Conservation (phyloP, 1,140 invertebrate species). For the Aphidius gifuensis region DNA sequence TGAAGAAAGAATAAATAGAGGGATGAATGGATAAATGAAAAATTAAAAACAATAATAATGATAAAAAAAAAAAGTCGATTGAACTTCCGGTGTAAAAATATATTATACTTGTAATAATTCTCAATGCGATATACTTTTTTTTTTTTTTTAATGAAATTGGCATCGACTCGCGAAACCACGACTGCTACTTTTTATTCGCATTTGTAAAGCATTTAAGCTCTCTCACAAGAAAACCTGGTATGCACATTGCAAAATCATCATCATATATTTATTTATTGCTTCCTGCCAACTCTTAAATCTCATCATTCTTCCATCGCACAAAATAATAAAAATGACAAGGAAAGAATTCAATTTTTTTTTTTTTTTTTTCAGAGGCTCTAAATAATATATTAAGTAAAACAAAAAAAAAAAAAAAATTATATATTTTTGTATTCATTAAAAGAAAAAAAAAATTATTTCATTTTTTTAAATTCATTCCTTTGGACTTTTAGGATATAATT, state of each 20-base stretch:
- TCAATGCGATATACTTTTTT: conserved; percentile 1
- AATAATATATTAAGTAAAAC: no score
- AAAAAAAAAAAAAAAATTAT: no score
- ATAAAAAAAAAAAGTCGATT: background rate
- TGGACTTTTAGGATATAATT: no score
- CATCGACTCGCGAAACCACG: conserved; percentile 23
- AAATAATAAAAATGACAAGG: no score
- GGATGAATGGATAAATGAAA: no score
- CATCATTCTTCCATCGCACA: conserved; percentile 5
- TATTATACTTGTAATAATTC: conserved; percentile 1
- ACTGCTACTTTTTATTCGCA: conserved; percentile 19
- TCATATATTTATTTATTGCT: conserved; percentile 26
- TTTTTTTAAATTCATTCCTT: no score
- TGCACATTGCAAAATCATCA: conserved; percentile 12
- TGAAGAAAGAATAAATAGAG: no score
- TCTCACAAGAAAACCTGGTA: no score
- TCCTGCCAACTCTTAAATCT: conserved; percentile 9
- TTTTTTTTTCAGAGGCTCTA: conserved; percentile 3
- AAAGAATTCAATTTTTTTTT: conserved; percentile 3
- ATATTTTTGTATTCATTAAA: no score
- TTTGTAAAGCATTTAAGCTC: background rate
- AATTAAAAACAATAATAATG: no score
- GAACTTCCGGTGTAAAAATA: conserved; percentile 9
- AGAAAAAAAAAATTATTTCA: no score
- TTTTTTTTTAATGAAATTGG: conserved; percentile 27